Conservation (phyloP, 2,113 vertebrate genomes). For the Rynchops niger region DNA sequence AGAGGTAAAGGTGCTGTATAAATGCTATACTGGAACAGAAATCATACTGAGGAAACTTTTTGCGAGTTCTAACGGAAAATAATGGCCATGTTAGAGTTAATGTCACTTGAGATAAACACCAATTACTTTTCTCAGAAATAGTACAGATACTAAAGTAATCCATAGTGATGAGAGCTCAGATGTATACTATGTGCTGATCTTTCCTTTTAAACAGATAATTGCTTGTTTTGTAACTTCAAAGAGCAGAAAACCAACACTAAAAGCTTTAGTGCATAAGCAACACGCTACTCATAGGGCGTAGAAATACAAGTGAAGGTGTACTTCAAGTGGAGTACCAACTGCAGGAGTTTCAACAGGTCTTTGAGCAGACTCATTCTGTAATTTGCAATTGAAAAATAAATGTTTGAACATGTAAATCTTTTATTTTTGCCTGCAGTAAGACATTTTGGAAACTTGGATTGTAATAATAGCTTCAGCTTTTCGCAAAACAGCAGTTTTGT, state of each 20-base stretch:
- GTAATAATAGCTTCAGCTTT: not conserved
- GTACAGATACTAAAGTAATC: not conserved
- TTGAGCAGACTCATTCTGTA: not conserved
- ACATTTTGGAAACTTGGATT: not conserved
- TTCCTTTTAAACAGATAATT: not conserved
- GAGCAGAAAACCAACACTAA: not conserved
- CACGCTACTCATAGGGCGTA: not conserved
- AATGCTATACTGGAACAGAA: not conserved
- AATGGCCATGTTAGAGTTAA: not conserved
- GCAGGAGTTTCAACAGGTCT: not conserved
- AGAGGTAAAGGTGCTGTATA: not conserved
- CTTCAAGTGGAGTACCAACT: not conserved
- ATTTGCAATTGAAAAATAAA: not conserved
- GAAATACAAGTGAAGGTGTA: not conserved
- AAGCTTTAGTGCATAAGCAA: not conserved
- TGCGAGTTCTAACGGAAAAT: not conserved
- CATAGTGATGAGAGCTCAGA: not conserved
- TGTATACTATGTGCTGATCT: not conserved
- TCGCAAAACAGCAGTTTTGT: not conserved
- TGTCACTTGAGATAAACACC: not conserved
- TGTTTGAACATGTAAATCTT: not conserved
- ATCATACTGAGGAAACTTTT: not conserved
- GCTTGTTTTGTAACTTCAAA: not conserved
- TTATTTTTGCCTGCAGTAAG: not conserved
- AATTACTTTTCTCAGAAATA: not conserved